These are phyloP conservation scores for Plusia festucae DNA, from an alignment of 2,888 invertebrate genomes.

Conservation along the genomic window DNA sequence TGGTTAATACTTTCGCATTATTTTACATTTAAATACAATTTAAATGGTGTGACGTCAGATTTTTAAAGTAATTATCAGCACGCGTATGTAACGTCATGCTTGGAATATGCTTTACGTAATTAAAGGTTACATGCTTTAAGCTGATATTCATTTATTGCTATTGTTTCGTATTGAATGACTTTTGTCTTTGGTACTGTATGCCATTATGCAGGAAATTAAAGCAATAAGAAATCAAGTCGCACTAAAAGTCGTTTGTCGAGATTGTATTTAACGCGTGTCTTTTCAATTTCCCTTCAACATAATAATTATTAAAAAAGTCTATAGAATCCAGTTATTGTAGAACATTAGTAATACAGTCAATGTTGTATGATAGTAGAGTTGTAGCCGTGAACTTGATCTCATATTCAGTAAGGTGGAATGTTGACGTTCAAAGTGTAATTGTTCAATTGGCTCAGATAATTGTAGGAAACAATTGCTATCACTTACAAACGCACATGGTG, in stretches of 20 bases:
- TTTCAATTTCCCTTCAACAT: constrained; percentile 4
- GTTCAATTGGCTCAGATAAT: constrained; percentile 44
- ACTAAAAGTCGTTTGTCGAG: neutral
- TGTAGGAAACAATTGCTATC: constrained; percentile 48
- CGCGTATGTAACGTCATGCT: constrained; percentile 63
- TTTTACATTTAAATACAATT: constrained; percentile 68
- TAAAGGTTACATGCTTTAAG: constrained; percentile 54
- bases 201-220: constrained; percentile 22
- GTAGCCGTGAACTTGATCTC: constrained; percentile 48
- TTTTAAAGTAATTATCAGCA: constrained; percentile 65
- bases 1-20: constrained; percentile 66
- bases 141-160: constrained; percentile 54
- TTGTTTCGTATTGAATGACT: constrained; percentile 49
- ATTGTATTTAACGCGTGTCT: neutral
- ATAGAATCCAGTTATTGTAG: neutral
- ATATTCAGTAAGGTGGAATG: constrained; percentile 27
- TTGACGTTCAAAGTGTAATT: constrained; percentile 50
- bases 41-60: constrained; percentile 70
- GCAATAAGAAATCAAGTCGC: constrained; percentile 10
- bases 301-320: neutral
- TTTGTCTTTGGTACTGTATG: constrained; percentile 41
- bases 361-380: constrained; percentile 9
- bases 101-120: constrained; percentile 63
- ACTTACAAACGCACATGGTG: constrained; percentile 36
- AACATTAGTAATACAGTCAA: neutral